Conservation (phyloP, 2,888 invertebrate genomes). For the Silvanus unidentatus region DNA sequence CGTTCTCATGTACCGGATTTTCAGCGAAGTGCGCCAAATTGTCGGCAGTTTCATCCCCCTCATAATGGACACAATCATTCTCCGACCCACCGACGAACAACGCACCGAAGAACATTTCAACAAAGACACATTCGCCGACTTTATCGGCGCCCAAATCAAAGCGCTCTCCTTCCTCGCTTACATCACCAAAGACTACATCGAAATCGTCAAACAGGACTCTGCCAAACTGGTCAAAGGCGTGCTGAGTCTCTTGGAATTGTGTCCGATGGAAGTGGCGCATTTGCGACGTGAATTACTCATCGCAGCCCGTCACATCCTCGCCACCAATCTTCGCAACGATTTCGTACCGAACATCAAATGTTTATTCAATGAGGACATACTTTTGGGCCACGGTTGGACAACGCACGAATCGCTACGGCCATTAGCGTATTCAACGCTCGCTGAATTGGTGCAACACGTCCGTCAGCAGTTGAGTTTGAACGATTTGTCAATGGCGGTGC, state of each 20-base stretch:
- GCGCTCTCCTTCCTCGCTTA: conserved; percentile 95
- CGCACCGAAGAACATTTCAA: conserved; percentile 80
- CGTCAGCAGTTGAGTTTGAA: conserved; percentile 75
- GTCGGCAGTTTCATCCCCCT: conserved; percentile 93
- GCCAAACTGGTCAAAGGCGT: conserved; percentile 87
- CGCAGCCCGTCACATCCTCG: conserved; percentile 91
- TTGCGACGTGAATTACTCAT: conserved; percentile 89
- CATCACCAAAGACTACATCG: conserved; percentile 85
- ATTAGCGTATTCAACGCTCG: conserved; percentile 91
- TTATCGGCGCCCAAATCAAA: conserved; percentile 97
- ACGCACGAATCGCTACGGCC: conserved; percentile 91
- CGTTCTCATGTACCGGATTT: conserved; percentile 95
- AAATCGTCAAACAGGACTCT: conserved; percentile 69
- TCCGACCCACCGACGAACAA: conserved; percentile 79
- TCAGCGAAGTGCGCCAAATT: conserved; percentile 92
- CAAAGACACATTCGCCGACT: conserved; percentile 97
- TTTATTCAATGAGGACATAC: conserved; percentile 88
- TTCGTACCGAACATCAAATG: conserved; percentile 93
- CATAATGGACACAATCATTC: conserved; percentile 89
- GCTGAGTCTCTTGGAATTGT: conserved; percentile 79
- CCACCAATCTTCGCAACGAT: conserved; percentile 85
- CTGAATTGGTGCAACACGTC: conserved; percentile 96
- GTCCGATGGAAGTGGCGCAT: conserved; percentile 94
- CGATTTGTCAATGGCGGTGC: conserved; percentile 83
- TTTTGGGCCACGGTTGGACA: conserved; percentile 94